Percentiles rank a stretch among this genome's conserved stretches.
phyloP scores from a whole-genome alignment of 2,888 invertebrate genomes.

The Drosophila rubida region DNA sequence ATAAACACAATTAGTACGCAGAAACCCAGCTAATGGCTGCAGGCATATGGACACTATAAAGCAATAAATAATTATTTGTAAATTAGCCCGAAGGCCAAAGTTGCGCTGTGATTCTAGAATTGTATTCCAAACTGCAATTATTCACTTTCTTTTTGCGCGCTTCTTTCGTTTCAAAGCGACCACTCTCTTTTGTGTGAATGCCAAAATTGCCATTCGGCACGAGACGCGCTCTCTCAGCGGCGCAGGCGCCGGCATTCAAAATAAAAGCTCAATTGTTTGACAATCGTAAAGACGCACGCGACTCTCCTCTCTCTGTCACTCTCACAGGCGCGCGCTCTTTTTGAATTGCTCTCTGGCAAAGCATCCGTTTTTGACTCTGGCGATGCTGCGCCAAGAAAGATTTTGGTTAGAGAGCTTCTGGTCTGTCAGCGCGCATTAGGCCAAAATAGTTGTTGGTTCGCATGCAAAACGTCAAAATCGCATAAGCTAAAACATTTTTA shows the following conservation, averaged over 20 bases:
- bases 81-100: no score
- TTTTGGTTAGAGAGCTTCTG: conserved; percentile 72
- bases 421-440: conserved; percentile 72
- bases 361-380: conserved; percentile 37
- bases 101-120: no score
- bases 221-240: conserved; percentile 32
- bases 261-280: conserved; percentile 61
- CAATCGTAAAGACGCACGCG: conserved; percentile 24
- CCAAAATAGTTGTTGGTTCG: conserved; percentile 84
- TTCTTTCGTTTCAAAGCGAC: conserved; percentile 18
- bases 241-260: conserved; percentile 66
- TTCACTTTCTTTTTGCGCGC: no score
- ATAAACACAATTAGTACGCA: conserved; percentile 1
- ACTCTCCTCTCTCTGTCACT: conserved; percentile 26
- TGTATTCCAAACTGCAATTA: no score
- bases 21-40: no score
- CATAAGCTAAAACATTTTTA: conserved; percentile 82
- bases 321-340: conserved; percentile 20
- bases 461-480: conserved; percentile 84
- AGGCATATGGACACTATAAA: no score
- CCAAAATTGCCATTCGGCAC: not conserved
- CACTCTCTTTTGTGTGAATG: conserved; percentile 33
- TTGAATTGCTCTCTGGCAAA: conserved; percentile 32
- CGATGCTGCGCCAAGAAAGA: conserved; percentile 47
- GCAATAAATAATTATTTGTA: no score